A percentile compares a stretch with the other conserved stretches of the same genome.
Conservation (phyloP, 2,888 invertebrate genomes). For the Mesochorus sp. region DNA sequence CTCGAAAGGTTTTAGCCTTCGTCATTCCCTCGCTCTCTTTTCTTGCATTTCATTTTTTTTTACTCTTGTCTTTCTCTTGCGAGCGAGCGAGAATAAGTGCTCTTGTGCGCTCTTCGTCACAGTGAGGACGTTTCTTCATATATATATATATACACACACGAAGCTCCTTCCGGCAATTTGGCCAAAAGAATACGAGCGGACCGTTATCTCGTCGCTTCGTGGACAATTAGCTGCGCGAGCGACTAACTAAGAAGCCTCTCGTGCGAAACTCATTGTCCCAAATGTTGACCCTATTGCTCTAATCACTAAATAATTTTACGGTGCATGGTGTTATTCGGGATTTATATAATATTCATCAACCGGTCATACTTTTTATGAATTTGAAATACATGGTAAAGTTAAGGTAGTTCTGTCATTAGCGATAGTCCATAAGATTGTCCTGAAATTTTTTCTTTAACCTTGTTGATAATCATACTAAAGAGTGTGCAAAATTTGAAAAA, state of each 20-base stretch:
- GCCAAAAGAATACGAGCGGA: constrained; percentile 45
- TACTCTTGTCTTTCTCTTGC: neutral
- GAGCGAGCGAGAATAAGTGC: constrained; percentile 57
- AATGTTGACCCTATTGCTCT: constrained; percentile 11
- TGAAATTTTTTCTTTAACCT: too few species aligned
- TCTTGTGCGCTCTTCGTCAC: constrained; percentile 48
- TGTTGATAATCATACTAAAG: too few species aligned
- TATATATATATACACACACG: constrained; percentile 4
- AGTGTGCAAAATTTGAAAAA: too few species aligned
- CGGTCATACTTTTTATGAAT: too few species aligned
- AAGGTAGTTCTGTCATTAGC: too few species aligned
- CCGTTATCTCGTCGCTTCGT: constrained; percentile 49
- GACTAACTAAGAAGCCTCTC: constrained; percentile 42
- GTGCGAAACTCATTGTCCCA: constrained; percentile 47
- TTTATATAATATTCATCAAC: too few species aligned
- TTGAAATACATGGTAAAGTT: too few species aligned
- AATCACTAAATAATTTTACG: too few species aligned
- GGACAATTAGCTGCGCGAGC: constrained; percentile 56
- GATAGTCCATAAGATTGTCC: too few species aligned
- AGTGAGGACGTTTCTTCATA: constrained; percentile 40
- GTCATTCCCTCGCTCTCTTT: constrained; percentile 1
- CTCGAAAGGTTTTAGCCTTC: constrained; percentile 40
- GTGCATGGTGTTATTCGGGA: too few species aligned
- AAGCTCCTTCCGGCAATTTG: constrained; percentile 65
- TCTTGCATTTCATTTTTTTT: neutral